These are phyloP conservation scores for Sphaerophoria taeniata DNA, from an alignment of 2,888 invertebrate species.

Conservation along the genomic window DNA sequence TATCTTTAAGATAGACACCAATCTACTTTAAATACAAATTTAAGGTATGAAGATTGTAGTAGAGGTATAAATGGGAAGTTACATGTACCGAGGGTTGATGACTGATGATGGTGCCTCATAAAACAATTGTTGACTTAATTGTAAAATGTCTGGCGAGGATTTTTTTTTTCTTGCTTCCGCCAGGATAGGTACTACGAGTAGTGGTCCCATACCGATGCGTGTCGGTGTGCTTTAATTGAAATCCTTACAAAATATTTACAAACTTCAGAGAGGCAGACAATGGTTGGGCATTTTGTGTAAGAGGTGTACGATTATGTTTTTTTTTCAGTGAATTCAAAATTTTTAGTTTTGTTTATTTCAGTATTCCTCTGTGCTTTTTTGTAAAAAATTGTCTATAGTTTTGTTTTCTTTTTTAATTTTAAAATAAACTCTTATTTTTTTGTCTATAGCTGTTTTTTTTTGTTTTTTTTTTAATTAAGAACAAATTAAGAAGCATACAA, in stretches of 20 bases:
- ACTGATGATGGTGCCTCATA: slow-evolving; percentile 46
- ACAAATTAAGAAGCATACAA: too few relatives aligned
- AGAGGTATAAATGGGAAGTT: neutral
- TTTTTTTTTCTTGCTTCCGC: slow-evolving; percentile 23
- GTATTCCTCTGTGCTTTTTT: too few relatives aligned
- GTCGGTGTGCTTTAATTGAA: slow-evolving; percentile 47
- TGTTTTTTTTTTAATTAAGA: too few relatives aligned
- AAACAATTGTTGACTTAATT: slow-evolving; percentile 71
- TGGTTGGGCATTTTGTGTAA: slow-evolving; percentile 9
- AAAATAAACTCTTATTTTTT: too few relatives aligned
- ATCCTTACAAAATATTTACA: slow-evolving; percentile 52
- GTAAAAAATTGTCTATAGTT: too few relatives aligned
- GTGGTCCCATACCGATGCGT: neutral
- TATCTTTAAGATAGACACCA: slow-evolving; percentile 44
- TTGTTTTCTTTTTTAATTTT: too few relatives aligned
- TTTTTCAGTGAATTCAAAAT: too few relatives aligned
- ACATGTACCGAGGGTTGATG: slow-evolving; percentile 26
- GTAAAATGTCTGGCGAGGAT: slow-evolving; percentile 54
- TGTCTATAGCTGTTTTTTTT: too few relatives aligned
- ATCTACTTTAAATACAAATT: slow-evolving; percentile 48
- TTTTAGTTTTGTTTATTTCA: too few relatives aligned
- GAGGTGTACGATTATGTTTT: neutral
- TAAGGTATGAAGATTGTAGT: slow-evolving; percentile 2
- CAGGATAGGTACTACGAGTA: neutral
- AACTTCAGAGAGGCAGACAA: slow-evolving; percentile 14